Base-by-base conservation (phyloP, 2,797 vertebrate genomes). In the Peromyscus eremicus region DNA sequence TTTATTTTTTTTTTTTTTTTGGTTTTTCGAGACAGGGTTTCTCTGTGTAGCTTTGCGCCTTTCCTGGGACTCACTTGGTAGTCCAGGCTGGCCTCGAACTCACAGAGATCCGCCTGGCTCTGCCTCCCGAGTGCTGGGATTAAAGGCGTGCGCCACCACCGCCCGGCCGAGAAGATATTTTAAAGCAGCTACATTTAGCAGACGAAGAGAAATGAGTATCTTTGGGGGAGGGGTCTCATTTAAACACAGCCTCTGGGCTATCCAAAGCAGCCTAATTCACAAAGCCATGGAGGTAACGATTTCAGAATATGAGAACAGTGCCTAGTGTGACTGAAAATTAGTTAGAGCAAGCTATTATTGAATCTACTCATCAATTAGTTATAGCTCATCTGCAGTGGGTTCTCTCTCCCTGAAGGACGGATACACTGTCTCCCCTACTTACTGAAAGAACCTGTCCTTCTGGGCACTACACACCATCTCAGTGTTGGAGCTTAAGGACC, bases 311-410 rank as follows among this genome's bases (percentile, higher is more conserved):
- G 76, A 73, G 29, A 84, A 83, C 46, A 11, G 66, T 82, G 60
- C n/a, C 64, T 52, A 55, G 77, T 43, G 79, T 19, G 14, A 82
- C 75, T 57, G 52, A 73, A 87, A 87, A 62, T 25, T 80, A 89
- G 92, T 55, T 95, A 80, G 32, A 55, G 57, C 10, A 19, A 91
- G 89, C 94, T 96, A 81, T 91, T 97, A 94, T 52, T n/a, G 89
- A 77, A 16, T 27, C 52, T 17, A 7, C 71, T 77, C 89, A 57
- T 90, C 75, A 97, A 73, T 96, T 94, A 93, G 80, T 89, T 27
- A 89, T 62, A 29, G 60, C 25, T 88, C n/a, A 6, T 8, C 86
- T 70, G 46, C 64, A n/a, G 6, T 3, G 3, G 37, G 27, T 17
- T 34, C 89, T 57, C 52, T 14, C 68, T 23, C 79, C 16, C 5